Evolutionary conservation across 2,888 invertebrate species (phyloP).

Genomic region (Heliconius charithonia): DNA sequence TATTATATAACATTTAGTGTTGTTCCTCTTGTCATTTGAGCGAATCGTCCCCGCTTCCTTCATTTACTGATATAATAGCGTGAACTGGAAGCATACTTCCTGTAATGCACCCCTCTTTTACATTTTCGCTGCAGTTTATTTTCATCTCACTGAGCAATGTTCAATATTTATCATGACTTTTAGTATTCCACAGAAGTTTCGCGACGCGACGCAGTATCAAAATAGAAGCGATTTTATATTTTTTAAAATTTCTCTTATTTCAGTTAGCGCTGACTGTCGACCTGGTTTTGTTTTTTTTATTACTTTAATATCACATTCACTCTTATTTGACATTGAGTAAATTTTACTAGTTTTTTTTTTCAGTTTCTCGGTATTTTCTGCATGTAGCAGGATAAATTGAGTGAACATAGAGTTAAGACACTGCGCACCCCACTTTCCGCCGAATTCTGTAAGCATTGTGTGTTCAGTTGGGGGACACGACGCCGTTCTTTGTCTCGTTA

Average conservation of each 20-base stretch:
- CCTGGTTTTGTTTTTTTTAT: conserved; percentile 18
- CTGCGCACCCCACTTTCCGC: too few relatives aligned
- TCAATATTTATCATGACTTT: conserved; percentile 43
- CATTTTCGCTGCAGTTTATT: conserved; percentile 44
- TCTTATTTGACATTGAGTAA: not conserved
- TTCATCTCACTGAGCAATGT: conserved; percentile 39
- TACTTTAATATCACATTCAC: conserved; percentile 4
- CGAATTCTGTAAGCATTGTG: too few relatives aligned
- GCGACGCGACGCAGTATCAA: conserved; percentile 22
- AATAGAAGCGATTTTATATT: conserved; percentile 23
- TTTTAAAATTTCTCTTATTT: conserved; percentile 6
- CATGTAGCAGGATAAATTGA: too few relatives aligned
- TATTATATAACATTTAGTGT: too few relatives aligned
- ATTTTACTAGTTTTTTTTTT: too few relatives aligned
- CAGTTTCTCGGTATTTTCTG: too few relatives aligned
- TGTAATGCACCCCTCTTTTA: conserved; percentile 37
- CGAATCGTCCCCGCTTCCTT: conserved; percentile 33
- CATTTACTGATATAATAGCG: conserved; percentile 42
- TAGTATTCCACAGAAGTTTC: conserved; percentile 36
- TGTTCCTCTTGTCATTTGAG: conserved; percentile 26
- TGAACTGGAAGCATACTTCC: conserved; percentile 41
- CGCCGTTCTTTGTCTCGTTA: too few relatives aligned
- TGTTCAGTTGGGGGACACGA: too few relatives aligned
- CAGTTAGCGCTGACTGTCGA: conserved; percentile 22
- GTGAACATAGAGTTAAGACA: too few relatives aligned